Percentiles rank a stretch among this genome's conserved stretches.
Evolutionary conservation across 2,888 invertebrate species (phyloP).

Genomic region (Idaea dimidiata): DNA sequence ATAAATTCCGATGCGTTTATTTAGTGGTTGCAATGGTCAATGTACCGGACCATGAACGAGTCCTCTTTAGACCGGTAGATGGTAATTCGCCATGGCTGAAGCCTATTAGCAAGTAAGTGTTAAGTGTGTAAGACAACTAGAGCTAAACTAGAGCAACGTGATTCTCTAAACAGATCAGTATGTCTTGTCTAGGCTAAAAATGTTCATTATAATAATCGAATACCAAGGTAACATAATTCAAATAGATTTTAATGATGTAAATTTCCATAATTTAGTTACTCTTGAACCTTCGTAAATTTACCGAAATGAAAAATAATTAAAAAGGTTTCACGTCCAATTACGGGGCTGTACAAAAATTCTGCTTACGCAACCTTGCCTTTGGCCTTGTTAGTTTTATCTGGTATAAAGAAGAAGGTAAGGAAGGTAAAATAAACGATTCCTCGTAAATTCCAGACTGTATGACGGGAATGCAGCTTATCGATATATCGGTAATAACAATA

Average conservation of each 20-base stretch:
- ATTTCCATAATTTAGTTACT: not conserved
- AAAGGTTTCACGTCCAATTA: not conserved
- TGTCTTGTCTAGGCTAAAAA: not conserved
- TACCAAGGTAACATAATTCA: not conserved
- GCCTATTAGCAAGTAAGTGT: too few relatives aligned
- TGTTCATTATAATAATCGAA: not conserved
- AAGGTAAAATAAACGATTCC: not conserved
- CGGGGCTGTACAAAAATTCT: not conserved
- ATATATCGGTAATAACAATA: conserved; percentile 16
- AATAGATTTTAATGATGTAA: not conserved
- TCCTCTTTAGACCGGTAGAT: too few relatives aligned
- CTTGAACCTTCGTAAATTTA: not conserved
- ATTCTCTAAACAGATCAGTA: not conserved
- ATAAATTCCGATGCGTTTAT: too few relatives aligned
- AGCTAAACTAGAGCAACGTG: too few relatives aligned
- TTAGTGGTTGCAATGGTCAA: too few relatives aligned
- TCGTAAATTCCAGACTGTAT: conserved; percentile 1
- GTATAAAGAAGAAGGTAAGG: not conserved
- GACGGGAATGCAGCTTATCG: conserved; percentile 7
- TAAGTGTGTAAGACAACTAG: too few relatives aligned
- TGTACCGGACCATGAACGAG: too few relatives aligned
- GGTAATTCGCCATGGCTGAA: too few relatives aligned
- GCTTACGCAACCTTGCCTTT: not conserved
- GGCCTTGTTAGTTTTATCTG: not conserved
- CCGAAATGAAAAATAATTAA: conserved; percentile 1